Conservation (phyloP, 2,888 invertebrate genomes). For the Dynastes tityus region DNA sequence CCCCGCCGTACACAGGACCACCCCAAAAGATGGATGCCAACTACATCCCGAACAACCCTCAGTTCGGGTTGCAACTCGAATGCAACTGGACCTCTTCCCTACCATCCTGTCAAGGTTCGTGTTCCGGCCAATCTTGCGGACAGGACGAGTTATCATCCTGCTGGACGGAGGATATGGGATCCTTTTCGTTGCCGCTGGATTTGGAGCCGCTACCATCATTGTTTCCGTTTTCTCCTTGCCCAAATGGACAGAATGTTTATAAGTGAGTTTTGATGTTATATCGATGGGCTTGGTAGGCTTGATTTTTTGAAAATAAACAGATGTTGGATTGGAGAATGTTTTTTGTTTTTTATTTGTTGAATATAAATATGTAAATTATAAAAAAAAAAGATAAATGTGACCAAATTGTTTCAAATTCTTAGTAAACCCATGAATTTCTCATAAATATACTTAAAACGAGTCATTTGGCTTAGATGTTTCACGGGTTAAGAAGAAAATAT, state of each 20-base stretch:
- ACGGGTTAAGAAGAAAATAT: no score
- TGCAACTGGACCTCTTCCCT: conserved; percentile 68
- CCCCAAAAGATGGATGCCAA: conserved; percentile 72
- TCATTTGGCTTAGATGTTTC: no score
- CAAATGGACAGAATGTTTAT: conserved; percentile 69
- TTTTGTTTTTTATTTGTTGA: not conserved
- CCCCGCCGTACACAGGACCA: conserved; percentile 57
- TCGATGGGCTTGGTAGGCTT: not conserved
- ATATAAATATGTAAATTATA: no score
- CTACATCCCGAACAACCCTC: conserved; percentile 80
- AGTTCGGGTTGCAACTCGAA: conserved; percentile 75
- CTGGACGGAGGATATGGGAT: conserved; percentile 84
- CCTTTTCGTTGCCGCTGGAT: conserved; percentile 89
- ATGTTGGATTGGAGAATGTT: not conserved
- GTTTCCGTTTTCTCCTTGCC: conserved; percentile 89
- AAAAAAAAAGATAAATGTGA: no score
- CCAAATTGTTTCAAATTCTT: no score
- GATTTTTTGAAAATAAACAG: not conserved
- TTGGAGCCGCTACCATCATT: conserved; percentile 90
- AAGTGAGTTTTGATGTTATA: conserved; percentile 58
- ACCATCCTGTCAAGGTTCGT: conserved; percentile 63
- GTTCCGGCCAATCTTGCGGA: conserved; percentile 66
- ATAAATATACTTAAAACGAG: no score
- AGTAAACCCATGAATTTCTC: no score
- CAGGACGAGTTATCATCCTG: conserved; percentile 68